Evolutionary conservation across 2,113 vertebrate genomes (phyloP).

Genomic region (Cyphomyrus plagiostoma): DNA sequence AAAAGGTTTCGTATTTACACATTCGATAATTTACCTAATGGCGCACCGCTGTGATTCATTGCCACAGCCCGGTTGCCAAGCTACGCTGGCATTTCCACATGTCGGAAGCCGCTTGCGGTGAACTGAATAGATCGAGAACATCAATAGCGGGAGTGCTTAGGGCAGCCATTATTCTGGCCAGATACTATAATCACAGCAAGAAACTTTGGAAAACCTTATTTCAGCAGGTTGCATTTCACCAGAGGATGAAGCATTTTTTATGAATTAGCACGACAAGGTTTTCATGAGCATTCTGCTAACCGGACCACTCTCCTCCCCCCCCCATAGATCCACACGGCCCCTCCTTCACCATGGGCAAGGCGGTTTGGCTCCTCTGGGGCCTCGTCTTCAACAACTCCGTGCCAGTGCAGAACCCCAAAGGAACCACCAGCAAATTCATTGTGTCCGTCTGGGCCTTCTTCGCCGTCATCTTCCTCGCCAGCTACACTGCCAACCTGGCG

Average conservation of each 20-base stretch:
- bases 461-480: constrained; percentile 83
- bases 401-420: constrained; percentile 94
- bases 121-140: constrained; percentile 3
- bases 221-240: constrained; percentile 1
- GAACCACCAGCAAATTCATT: constrained; percentile 97
- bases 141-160: neutral
- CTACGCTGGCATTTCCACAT: neutral
- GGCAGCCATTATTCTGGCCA: constrained; percentile 8
- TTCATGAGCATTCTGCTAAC: neutral
- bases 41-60: constrained; percentile 8
- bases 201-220: constrained; percentile 21
- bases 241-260: neutral
- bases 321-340: constrained; percentile 85
- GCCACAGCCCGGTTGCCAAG: neutral
- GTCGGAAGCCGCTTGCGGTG: neutral
- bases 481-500: constrained; percentile 82
- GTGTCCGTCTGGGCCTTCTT: constrained; percentile 95
- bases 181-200: constrained; percentile 11
- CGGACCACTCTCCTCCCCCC: neutral
- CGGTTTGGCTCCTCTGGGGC: constrained; percentile 96
- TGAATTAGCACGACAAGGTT: neutral
- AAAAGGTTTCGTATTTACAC: constrained; percentile 11
- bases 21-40: constrained; percentile 13
- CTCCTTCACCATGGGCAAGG: constrained; percentile 96
- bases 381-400: constrained; percentile 99